phyloP scores from a whole-genome alignment of 1,140 invertebrate species.

The Aphidius ervi region DNA sequence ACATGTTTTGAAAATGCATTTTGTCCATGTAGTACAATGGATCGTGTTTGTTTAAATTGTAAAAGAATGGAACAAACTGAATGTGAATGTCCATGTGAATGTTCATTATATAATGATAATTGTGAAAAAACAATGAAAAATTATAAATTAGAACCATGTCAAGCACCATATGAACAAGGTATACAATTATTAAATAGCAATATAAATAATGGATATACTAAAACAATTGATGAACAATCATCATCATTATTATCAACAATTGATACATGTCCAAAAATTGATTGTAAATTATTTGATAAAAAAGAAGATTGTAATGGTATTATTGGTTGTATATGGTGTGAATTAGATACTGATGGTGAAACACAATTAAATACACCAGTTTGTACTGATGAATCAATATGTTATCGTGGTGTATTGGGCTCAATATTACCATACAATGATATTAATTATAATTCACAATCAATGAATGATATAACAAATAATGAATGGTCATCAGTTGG shows the following conservation, averaged over 20 bases:
- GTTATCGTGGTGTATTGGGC: conserved; percentile 82
- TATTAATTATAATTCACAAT: conserved; percentile 55
- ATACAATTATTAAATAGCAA: no score
- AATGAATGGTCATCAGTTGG: conserved; percentile 60
- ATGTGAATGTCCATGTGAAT: conserved; percentile 94
- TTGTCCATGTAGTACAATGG: conserved; percentile 87
- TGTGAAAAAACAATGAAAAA: conserved; percentile 47
- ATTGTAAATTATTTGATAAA: conserved; percentile 72
- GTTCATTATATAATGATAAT: conserved; percentile 64
- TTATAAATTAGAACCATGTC: conserved; percentile 37
- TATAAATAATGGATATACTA: conserved; percentile 19
- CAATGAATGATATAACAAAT: conserved; percentile 46
- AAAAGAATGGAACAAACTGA: conserved; percentile 91
- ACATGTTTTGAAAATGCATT: conserved; percentile 79
- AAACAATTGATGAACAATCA: background rate
- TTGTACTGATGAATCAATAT: conserved; percentile 73
- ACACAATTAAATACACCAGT: conserved; percentile 65
- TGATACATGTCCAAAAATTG: conserved; percentile 64
- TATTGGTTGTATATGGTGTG: conserved; percentile 89
- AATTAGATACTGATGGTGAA: conserved; percentile 70
- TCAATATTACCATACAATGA: conserved; percentile 78
- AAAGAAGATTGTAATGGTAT: conserved; percentile 78
- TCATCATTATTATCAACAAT: conserved; percentile 1
- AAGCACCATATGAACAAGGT: conserved; percentile 45
- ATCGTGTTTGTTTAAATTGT: conserved; percentile 86